Conservation (phyloP, 2,888 invertebrate genomes). For the Spicauda simplicius region DNA sequence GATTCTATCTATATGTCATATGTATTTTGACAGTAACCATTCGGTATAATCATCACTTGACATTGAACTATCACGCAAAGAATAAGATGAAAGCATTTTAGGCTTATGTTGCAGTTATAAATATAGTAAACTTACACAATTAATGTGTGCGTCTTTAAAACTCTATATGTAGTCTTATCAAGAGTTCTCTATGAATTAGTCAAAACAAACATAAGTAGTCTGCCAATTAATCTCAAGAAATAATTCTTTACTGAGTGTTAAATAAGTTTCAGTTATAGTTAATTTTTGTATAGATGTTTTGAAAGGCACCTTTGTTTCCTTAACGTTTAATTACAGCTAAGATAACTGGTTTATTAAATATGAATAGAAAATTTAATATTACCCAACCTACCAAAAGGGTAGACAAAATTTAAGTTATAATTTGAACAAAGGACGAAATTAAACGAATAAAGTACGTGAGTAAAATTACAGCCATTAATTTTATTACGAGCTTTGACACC, state of each 20-base stretch:
- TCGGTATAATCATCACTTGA: too few species aligned
- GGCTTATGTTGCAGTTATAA: too few species aligned
- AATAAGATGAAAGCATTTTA: too few species aligned
- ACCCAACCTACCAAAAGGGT: not conserved
- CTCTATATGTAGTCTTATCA: too few species aligned
- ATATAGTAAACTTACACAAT: too few species aligned
- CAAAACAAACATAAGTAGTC: not conserved
- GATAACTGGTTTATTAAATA: not conserved
- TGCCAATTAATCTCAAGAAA: not conserved
- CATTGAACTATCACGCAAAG: too few species aligned
- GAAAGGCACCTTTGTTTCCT: not conserved
- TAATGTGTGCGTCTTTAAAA: too few species aligned
- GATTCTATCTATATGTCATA: too few species aligned
- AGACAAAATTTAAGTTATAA: not conserved
- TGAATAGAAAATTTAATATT: not conserved
- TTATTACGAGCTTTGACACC: not conserved
- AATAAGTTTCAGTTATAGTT: not conserved
- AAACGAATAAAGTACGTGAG: not conserved
- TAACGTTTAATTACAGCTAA: not conserved
- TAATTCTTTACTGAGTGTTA: not conserved
- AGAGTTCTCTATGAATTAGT: not conserved
- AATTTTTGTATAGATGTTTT: not conserved
- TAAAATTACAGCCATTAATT: not conserved
- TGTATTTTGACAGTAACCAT: too few species aligned
- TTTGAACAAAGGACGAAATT: not conserved